Percentiles rank a stretch among this genome's conserved stretches.
Conservation (phyloP, 2,797 vertebrate species). For the Characodon lateralis region DNA sequence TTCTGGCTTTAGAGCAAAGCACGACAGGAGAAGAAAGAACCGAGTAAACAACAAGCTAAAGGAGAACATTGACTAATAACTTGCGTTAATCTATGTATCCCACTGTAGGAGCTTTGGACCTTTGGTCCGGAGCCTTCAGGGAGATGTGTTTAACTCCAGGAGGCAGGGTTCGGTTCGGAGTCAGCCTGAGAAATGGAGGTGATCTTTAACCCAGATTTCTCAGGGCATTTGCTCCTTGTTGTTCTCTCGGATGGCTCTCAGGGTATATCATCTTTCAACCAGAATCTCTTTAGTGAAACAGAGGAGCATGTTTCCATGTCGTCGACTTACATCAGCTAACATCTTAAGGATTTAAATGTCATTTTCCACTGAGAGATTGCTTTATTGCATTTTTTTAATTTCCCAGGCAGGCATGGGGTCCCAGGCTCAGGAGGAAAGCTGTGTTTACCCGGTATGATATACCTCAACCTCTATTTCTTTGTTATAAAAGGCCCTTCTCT, state of each 20-base stretch:
- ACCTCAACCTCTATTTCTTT: neutral
- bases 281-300: neutral
- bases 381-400: neutral
- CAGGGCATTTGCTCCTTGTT: neutral
- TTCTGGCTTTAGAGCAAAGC: neutral
- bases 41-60: neutral
- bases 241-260: neutral
- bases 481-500: no score
- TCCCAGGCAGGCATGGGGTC: conserved; percentile 75
- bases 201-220: conserved; percentile 59
- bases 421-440: conserved; percentile 68
- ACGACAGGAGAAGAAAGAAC: neutral
- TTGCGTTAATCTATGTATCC: neutral
- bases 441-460: conserved; percentile 72
- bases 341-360: neutral
- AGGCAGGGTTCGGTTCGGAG: neutral
- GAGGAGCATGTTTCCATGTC: neutral
- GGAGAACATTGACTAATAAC: neutral
- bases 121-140: neutral
- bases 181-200: conserved; percentile 4
- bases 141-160: neutral
- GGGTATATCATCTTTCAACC: neutral
- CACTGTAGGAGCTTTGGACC: neutral
- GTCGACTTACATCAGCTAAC: neutral
- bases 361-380: neutral